Evolutionary conservation across 1,140 invertebrate genomes (phyloP), one percentile per base, ranked within the genome.

Genomic region (Ditylenchus dipsaci): DNA sequence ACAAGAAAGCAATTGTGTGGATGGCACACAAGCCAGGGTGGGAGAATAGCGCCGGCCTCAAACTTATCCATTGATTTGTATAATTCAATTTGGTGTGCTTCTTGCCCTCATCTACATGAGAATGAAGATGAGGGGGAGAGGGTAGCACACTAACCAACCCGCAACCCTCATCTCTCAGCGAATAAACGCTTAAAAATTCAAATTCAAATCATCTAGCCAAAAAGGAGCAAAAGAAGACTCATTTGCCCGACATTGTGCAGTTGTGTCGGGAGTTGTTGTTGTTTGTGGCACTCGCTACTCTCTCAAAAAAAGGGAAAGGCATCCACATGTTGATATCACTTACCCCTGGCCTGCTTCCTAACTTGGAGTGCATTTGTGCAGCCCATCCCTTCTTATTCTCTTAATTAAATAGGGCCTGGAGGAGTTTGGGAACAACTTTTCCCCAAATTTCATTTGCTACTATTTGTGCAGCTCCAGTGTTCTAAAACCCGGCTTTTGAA

Each of bases 111-210:
- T 26, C 23, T 26, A 3, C 49, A 26, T 53, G 15, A 19, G n/a
- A 3, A 21, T 21, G 23, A 53, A 15, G 15, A 53, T 26, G 49
- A 53, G 8, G 3, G 49, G 15, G 49, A 53, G n/a, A 53, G n/a
- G 15, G 23, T 5, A 53, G 49, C n/a, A 19, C 49, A 21, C 49
- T 19, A 53, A 15, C n/a, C 49, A 53, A 5, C 33, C 33, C 11
- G 33, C 33, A 38, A 11, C 33, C 33, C 33, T 38, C n/a, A n/a
- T n/a, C n/a, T 5, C 33, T 38, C 33, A 5, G 33, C 33, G 33
- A 26, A 53, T 53, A 53, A 53, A 53, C 49, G 49, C 49, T 53
- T 53, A 53, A 53, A n/a, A 53, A 53, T 53, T 53, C 49, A 53
- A 53, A 53, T 53, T 26, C 23, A 53, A 53, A 53, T 53, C 49